Base-by-base conservation (phyloP, 2,113 vertebrate species). In the Alaudala cheleensis region DNA sequence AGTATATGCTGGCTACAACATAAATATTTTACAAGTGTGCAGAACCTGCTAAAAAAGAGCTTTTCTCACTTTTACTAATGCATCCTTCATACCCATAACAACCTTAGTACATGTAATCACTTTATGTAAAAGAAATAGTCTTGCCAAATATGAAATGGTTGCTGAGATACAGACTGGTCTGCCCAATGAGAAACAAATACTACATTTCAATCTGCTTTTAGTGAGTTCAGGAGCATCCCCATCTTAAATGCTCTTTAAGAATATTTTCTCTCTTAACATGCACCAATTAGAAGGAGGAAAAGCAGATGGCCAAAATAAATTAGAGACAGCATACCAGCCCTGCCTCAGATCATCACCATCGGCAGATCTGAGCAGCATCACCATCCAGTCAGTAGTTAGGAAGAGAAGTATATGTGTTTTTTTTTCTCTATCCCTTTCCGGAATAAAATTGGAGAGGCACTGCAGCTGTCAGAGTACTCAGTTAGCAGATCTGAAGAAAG, bases 261-360 rank as follows among this genome's bases (percentile, higher is more conserved):
- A 51, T 79, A 64, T 86, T 81, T 65, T 88, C 22, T 49, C 23
- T 72, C 74, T 72, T 90, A 73, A 77, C 60, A 44, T 2, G 1
- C 31, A 94, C 79, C 87, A 96, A 91, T 95, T 95, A 95, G 71
- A 91, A 81, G 87, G 22, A 96, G 79, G 42, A 92, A 93, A 85
- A 94, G 62, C 96, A 97, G 95, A 96, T 96, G 95, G 94, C 28
- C 76, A 64, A 96, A 96, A 92, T 88, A 96, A 97, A 96, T 95
- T 95, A 94, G 73, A 87, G 66, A 21, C 24, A 62, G 50, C 19
- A 62, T 77, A 89, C 11, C 81, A 94, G 29, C 45, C 44, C 37
- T 81, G 51, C 21, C 60, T 95, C 65, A 93, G 77, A 92, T 93
- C 73, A 54, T 81, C 62, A 69, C 89, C 81, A 88, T 33, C 91